phyloP scores from a whole-genome alignment of 2,113 vertebrate species.

The Lasiurus cinereus region DNA sequence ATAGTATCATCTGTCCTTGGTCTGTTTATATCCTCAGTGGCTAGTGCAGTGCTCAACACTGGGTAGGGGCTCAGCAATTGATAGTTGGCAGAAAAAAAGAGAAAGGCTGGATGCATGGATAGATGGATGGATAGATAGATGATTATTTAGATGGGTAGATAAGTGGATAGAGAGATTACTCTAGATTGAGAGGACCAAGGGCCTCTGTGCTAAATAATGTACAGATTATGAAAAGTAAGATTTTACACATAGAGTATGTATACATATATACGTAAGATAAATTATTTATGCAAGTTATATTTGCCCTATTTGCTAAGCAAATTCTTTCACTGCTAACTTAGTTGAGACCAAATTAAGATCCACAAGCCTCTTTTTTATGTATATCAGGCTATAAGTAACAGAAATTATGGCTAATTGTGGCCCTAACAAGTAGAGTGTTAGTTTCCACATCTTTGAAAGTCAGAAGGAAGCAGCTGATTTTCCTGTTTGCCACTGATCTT shows the following conservation, averaged over 20 bases:
- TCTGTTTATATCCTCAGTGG: background rate
- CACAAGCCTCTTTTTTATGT: background rate
- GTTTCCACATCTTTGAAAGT: background rate
- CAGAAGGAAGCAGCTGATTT: background rate
- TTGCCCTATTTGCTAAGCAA: slow-evolving; percentile 32
- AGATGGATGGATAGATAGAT: background rate
- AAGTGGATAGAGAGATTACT: background rate
- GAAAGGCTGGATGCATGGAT: background rate
- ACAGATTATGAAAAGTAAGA: background rate
- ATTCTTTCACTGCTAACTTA: slow-evolving; percentile 7
- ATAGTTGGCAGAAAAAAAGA: background rate
- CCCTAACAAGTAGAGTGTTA: background rate
- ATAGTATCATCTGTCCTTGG: background rate
- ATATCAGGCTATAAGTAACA: background rate
- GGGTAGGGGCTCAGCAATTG: background rate
- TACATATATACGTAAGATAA: background rate
- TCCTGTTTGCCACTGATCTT: background rate
- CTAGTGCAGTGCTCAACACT: background rate
- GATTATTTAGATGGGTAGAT: background rate
- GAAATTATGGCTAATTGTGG: background rate
- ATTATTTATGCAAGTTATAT: background rate
- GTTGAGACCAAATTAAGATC: slow-evolving; percentile 28
- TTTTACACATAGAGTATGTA: background rate
- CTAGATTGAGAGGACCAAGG: background rate
- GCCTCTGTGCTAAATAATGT: background rate